These are phyloP conservation scores for Elanoides forficatus DNA, from an alignment of 2,113 vertebrate genomes.

Conservation along the genomic window DNA sequence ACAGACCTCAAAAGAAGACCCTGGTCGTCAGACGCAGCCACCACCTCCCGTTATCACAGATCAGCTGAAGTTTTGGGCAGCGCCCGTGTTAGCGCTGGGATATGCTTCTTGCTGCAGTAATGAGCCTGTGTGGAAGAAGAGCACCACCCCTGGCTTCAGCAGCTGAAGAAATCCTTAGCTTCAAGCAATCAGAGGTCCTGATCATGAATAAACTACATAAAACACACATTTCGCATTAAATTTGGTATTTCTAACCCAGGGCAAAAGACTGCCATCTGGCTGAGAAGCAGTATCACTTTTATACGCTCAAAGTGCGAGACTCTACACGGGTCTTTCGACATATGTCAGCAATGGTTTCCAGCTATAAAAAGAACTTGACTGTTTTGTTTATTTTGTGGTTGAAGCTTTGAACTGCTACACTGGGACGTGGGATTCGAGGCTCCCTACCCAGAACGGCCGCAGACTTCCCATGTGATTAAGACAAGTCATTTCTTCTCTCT, in stretches of 20 bases:
- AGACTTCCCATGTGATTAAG: neutral
- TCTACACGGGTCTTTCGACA: neutral
- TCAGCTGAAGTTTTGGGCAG: neutral
- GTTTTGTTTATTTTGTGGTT: neutral
- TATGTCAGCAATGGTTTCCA: neutral
- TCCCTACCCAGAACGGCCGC: neutral
- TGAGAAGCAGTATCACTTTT: neutral
- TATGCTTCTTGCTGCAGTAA: neutral
- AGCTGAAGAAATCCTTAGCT: neutral
- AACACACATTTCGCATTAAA: neutral
- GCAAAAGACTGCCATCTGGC: neutral
- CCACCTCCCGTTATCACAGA: neutral
- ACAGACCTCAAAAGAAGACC: neutral
- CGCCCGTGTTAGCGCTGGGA: rapidly evolving
- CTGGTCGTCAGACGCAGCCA: neutral
- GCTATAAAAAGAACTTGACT: neutral
- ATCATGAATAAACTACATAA: neutral
- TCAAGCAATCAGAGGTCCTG: rapidly evolving
- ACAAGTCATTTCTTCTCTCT: neutral
- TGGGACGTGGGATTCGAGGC: neutral
- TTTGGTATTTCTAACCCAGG: neutral
- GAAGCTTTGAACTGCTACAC: neutral
- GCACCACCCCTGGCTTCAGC: neutral
- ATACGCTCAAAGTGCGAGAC: neutral
- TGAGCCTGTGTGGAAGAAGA: neutral